phyloP scores from a whole-genome alignment of 2,797 vertebrate genomes.

The Anguilla marmorata region DNA sequence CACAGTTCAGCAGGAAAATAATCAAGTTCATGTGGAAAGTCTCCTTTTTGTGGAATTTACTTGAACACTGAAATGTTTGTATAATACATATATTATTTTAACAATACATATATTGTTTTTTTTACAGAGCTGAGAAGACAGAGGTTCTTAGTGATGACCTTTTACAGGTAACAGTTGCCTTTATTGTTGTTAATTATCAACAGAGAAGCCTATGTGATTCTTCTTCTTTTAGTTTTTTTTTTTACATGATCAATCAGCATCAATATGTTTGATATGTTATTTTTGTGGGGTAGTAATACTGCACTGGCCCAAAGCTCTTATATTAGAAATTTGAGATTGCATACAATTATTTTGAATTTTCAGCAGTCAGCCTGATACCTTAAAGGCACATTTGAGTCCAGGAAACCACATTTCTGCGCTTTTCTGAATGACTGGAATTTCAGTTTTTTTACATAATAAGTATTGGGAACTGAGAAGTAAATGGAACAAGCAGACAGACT shows the following conservation, averaged over 20 bases:
- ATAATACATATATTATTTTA: slow-evolving; percentile 47
- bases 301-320: not conserved
- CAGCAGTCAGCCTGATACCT: not conserved
- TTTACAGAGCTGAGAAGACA: slow-evolving; percentile 93
- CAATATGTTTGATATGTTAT: not conserved
- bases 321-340: not conserved
- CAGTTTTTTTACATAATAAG: not conserved
- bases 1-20: not conserved
- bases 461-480: not conserved
- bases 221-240: slow-evolving; percentile 7
- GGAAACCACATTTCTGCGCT: not conserved
- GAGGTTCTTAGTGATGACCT: slow-evolving; percentile 99
- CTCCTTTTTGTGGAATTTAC: slow-evolving; percentile 18
- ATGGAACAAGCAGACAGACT: not conserved
- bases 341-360: not conserved
- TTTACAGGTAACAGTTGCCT: slow-evolving; percentile 81
- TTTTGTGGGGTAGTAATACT: not conserved
- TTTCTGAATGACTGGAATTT: not conserved
- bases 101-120: slow-evolving; percentile 46
- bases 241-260: not conserved
- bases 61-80: slow-evolving; percentile 30
- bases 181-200: not conserved
- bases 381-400: not conserved
- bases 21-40: slow-evolving; percentile 37
- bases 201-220: not conserved